phyloP scores from a whole-genome alignment of 2,888 invertebrate genomes.

The Dimorphilus gyrociliatus region DNA sequence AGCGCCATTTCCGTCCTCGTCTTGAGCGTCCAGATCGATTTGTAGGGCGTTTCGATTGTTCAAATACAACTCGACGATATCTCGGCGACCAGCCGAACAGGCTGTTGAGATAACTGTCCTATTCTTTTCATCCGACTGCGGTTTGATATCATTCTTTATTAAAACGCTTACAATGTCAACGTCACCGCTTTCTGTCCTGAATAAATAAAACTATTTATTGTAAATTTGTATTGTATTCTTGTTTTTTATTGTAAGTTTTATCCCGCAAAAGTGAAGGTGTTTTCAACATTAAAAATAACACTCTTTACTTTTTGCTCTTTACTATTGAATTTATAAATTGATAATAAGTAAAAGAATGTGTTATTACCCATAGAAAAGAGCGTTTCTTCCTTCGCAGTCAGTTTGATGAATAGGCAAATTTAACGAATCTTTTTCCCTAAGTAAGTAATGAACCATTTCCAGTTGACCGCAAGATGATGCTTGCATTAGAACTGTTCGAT shows the following conservation, averaged over 20 bases:
- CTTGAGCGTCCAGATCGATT: conserved; percentile 4
- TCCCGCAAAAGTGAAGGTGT: too few species aligned
- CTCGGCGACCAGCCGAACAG: not conserved
- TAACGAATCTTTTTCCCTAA: conserved; percentile 6
- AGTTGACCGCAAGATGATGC: conserved; percentile 10
- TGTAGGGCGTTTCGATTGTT: not conserved
- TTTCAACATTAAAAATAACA: conserved; percentile 2
- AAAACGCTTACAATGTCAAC: not conserved
- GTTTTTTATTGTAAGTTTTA: too few species aligned
- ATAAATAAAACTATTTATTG: conserved; percentile 1
- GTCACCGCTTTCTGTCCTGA: conserved; percentile 1
- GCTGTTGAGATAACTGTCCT: conserved; percentile 2
- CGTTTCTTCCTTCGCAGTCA: conserved; percentile 11
- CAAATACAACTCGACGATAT: conserved; percentile 2
- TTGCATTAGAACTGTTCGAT: conserved; percentile 12
- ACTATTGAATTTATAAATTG: too few species aligned
- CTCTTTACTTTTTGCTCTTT: too few species aligned
- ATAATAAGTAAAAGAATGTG: too few species aligned
- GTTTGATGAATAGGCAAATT: conserved; percentile 9
- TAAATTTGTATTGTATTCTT: not conserved
- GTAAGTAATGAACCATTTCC: conserved; percentile 9
- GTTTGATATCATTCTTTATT: not conserved
- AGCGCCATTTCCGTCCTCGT: conserved; percentile 5
- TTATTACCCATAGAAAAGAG: conserved; percentile 13
- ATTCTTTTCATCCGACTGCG: not conserved